Evolutionary conservation across 2,888 invertebrate genomes (phyloP), one percentile per base, ranked within the genome.

Genomic region (Drosophila mettleri): DNA sequence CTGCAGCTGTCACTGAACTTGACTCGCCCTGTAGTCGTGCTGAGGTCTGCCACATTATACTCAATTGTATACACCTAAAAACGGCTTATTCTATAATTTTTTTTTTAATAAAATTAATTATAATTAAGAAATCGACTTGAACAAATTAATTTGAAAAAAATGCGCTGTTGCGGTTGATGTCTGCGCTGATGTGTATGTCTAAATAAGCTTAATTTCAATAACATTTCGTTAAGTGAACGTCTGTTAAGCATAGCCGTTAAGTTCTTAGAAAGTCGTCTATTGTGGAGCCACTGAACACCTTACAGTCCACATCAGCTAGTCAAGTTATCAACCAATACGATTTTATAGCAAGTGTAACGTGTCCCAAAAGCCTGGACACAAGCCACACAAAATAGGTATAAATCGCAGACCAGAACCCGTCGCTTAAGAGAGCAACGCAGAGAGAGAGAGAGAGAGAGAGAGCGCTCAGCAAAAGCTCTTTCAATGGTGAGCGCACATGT

Each of bases 291-390:
- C 2, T 16, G 12, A 14, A 2, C 4, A 41, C 7, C 6, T 9
- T 33, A 29, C 24, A 46, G 10, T 54, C 69, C 51, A 72, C 72
- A 49, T 10, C 14, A 9, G 9, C 10, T 29, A 62, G 52, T 16
- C 4, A 36, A 36, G 55, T 7, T 14, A 2, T 0, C n/a, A 59
- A 53, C 63, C 70, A 27, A 1, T 9, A 3, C 0, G 0, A 8
- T n/a, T 45, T 74, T 74, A 74, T 74, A 20, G 74, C 53, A 72
- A 41, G 3, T 14, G 7, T 20, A 16, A 14, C 0, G 8, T 76
- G 74, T 76, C 62, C 77, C 74, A 74, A 74, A 74, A 62, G 27
- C 0, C 7, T 6, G 12, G 36, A 27, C 7, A 3, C 16, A 38
- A 60, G 43, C 53, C 49, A 12, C 1, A 0, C 1, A 3, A 54